Base-by-base conservation (phyloP, 2,888 invertebrate species). In the Tanypteryx hageni region DNA sequence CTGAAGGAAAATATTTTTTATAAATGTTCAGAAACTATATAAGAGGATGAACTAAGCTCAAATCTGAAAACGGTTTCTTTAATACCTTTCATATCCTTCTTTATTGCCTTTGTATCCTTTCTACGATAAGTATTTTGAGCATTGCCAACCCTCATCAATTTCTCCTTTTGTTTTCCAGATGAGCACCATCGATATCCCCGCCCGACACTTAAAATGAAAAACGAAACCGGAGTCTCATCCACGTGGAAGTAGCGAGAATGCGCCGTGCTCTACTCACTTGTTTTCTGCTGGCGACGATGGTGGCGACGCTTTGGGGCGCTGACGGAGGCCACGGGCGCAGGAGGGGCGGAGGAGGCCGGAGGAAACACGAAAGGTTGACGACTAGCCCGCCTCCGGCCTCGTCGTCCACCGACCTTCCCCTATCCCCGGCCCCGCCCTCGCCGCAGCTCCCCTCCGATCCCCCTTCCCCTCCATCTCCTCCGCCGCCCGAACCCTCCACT, bases 271-370 rank as follows among this genome's bases (percentile, higher is more conserved):
- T 89, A n/a, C 27, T 89, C 64, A 68, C 89, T 44, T 44, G 89
- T 64, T 68, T 89, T 44, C 89, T 89, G 44, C 68, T 89, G 44
- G 89, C 68, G 89, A 68, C 89, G 89, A 89, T 89, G 89, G 89
- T 68, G 89, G 89, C 89, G 64, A 89, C 89, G 68, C 89, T 89
- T 16, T 68, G 64, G 89, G 89, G 64, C 18, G 89, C 89, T 10
- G 89, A 89, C 44, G 89, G 89, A 11, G 89, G 64, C 89, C 18
- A 44, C 64, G 89, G 68, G 10, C 61, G 89, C 16, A 18, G 64
- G 27, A 64, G 89, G 27, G 89, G 89, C 16, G 64, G 89, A 27
- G 64, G 89, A 31, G 89, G 89, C 44, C 61, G 89, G 11, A 31
- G 89, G n/a, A 89, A 89, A n/a, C 89, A 89, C 89, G 89, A 89